Percentiles rank a stretch among this genome's conserved stretches.
Evolutionary conservation across 2,113 vertebrate genomes (phyloP).

Genomic region (Condylura cristata): DNA sequence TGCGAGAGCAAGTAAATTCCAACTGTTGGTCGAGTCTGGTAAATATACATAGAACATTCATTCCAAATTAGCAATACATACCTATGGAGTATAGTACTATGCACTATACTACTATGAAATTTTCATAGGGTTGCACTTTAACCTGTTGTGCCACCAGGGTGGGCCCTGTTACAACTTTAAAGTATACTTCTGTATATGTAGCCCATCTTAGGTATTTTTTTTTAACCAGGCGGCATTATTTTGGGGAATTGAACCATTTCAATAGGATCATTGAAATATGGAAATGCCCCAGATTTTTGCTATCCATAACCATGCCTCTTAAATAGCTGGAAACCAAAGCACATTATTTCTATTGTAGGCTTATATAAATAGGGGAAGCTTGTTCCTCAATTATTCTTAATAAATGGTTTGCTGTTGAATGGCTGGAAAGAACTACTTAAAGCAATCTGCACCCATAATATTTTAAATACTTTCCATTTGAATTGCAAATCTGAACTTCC

Average conservation of each 20-base stretch:
- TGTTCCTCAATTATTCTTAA: background rate
- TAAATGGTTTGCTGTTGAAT: background rate
- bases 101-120: background rate
- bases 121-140: no score
- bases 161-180: no score
- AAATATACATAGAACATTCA: background rate
- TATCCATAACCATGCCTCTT: background rate
- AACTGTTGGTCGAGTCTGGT: background rate
- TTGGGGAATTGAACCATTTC: background rate
- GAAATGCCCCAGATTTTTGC: background rate
- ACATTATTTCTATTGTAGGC: background rate
- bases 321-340: background rate
- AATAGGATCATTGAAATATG: background rate
- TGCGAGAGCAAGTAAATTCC: background rate
- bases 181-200: background rate
- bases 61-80: background rate
- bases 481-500: background rate
- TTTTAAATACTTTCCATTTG: background rate
- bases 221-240: background rate
- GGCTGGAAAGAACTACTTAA: constrained; percentile 20
- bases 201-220: background rate
- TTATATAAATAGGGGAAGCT: background rate
- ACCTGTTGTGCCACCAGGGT: no score
- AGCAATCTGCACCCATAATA: background rate
- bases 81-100: background rate